Percentiles rank a stretch among this genome's conserved stretches.
These are phyloP conservation scores for Chloroclystis v-ata DNA, from an alignment of 2,888 invertebrate species.

Conservation along the genomic window DNA sequence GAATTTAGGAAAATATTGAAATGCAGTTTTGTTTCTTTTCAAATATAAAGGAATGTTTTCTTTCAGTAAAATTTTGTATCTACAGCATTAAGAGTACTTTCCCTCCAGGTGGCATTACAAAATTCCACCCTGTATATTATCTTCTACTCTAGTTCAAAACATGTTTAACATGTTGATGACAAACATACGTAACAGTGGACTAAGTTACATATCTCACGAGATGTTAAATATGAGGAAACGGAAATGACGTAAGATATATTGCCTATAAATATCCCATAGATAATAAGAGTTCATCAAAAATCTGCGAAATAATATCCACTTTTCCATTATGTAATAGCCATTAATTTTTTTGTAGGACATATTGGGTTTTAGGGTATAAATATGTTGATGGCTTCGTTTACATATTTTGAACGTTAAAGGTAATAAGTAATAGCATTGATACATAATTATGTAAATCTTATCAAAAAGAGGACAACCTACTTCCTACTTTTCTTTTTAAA, in stretches of 20 bases:
- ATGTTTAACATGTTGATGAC: too few relatives aligned
- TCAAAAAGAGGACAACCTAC: conserved; percentile 37
- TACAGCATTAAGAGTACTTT: too few relatives aligned
- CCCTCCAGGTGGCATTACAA: too few relatives aligned
- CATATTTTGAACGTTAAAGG: conserved; percentile 18
- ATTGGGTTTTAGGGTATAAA: too few relatives aligned
- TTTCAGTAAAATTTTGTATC: too few relatives aligned
- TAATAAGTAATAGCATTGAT: too few relatives aligned
- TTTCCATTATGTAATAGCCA: conserved; percentile 11
- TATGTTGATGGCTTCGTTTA: conserved; percentile 3
- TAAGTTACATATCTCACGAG: not conserved
- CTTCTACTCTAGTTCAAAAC: too few relatives aligned
- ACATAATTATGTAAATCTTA: conserved; percentile 29
- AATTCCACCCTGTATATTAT: too few relatives aligned
- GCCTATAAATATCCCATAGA: conserved; percentile 3
- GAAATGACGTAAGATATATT: conserved; percentile 14
- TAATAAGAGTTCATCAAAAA: conserved; percentile 2
- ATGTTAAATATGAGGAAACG: conserved; percentile 13
- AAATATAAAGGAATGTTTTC: too few relatives aligned
- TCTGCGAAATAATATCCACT: not conserved
- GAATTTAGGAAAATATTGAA: too few relatives aligned
- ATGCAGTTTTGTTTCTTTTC: too few relatives aligned
- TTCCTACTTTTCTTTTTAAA: too few relatives aligned
- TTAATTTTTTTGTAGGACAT: conserved; percentile 10
- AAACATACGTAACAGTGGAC: not conserved